Base-by-base conservation (phyloP, 2,113 vertebrate genomes). In the Eonycteris spelaea region DNA sequence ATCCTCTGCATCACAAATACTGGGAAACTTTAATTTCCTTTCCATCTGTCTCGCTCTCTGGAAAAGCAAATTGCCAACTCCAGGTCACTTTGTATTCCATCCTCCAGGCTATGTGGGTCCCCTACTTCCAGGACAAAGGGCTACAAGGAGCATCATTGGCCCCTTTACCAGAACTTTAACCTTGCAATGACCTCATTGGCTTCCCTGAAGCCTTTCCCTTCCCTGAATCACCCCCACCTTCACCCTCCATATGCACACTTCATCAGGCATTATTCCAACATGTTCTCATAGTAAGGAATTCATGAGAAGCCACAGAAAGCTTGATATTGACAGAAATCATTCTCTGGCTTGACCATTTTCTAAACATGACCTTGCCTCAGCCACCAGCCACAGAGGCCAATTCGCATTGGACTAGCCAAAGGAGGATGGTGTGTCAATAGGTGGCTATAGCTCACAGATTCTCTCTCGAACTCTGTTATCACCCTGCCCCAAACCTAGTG, bases 311-410 rank as follows among this genome's bases (percentile, higher is more conserved):
- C 91, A 82, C 57, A 28, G 78, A 53, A 9, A 87, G 79, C 45
- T 53, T 55, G 63, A 43, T 33, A 33, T 33, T 55, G 68, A 59
- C 84, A 92, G 40, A 19, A 35, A 24, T n/a, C 33, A 45, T 83
- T 91, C 84, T 90, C 93, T 89, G 75, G n/a, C 24, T 68, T 45
- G 59, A 86, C 26, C 83, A 38, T 90, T 48, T 86, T 73, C 26
- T 73, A 21, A 45, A 68, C 57, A 24, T 82, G 61, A 77, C 48
- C 67, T 94, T 24, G 40, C 51, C 30, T 93, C 73, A 43, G 67
- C n/a, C 78, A 33, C 73, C 38, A 11, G 90, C 77, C 43, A 6
- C 10, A 0, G 30, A 74, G n/a, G 45, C 53, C 26, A 0, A 51
- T 78, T 8, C 13, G 7, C 28, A 7, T 16, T 13, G 33, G 24